Base-by-base conservation (phyloP, 2,888 invertebrate species). In the Epirrita christyi region DNA sequence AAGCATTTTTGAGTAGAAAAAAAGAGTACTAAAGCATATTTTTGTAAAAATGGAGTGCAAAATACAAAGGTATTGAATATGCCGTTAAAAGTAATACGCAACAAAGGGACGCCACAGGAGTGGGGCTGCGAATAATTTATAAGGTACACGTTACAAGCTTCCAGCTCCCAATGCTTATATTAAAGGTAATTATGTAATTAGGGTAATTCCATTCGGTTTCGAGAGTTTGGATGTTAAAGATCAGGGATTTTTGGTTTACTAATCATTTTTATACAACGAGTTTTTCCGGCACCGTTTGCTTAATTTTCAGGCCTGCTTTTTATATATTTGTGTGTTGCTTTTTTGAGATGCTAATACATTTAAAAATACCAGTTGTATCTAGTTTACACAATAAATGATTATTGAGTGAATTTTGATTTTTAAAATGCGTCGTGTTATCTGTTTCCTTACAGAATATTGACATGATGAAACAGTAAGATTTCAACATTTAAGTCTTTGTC, bases 51-150 rank as follows among this genome's bases (percentile, higher is more conserved):
- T 32, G 32, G 21, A 55, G 34, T 50, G 36, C 45, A 36, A 59
- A 29, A 46, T 56, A 58, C 55, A 60, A 50, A 59, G 51, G 54
- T 56, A 66, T 55, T 56, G 53, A 67, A 60, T 54, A 64, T 47
- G 55, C 64, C 66, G 70, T 76, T 73, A 74, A 73, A 80, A 76
- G 68, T 78, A 75, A 79, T 73, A 73, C 63, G 73, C 75, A 83
- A 86, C 83, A 85, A 85, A 83, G 80, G 78, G 76, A 77, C 77
- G 70, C 73, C 72, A 67, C 73, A 61, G 70, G 75, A 80, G 78
- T 72, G 73, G 74, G 76, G 71, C 69, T 67, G 60, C 59, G 83
- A 86, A 88, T 88, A 81, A 86, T 87, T 88, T 84, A 88, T 87
- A 73, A 81, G 80, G 72, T 75, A 81, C 79, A 81, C 82, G 80